Evolutionary conservation across 2,113 vertebrate genomes (phyloP).

Genomic region (Centropristis striata): DNA sequence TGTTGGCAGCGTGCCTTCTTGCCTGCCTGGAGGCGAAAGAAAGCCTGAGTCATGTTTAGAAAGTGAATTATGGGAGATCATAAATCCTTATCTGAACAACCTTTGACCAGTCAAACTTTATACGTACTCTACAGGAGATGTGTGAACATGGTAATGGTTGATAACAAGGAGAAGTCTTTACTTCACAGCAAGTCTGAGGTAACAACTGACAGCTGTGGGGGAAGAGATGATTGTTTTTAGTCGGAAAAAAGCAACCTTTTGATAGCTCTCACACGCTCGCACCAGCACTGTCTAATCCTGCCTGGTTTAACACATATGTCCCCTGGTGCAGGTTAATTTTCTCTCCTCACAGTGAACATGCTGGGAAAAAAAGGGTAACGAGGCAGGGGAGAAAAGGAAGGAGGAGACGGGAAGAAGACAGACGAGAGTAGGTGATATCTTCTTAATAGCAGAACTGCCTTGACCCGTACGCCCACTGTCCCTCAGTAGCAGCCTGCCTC

Average conservation of each 20-base stretch:
- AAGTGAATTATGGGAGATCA: slow-evolving; percentile 62
- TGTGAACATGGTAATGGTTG: slow-evolving; percentile 13
- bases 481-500: slow-evolving; percentile 23
- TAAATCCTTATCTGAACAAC: slow-evolving; percentile 70
- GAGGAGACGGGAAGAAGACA: slow-evolving; percentile 2
- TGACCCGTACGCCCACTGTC: slow-evolving; percentile 61
- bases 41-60: slow-evolving; percentile 66
- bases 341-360: slow-evolving; percentile 31
- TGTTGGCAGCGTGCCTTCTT: slow-evolving; percentile 45
- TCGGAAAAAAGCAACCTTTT: slow-evolving; percentile 35
- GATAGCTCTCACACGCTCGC: slow-evolving; percentile 13
- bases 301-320: slow-evolving; percentile 43
- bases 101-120: slow-evolving; percentile 63
- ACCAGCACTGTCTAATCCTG: slow-evolving; percentile 47
- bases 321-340: slow-evolving; percentile 66
- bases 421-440: slow-evolving; percentile 59
- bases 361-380: slow-evolving; percentile 4
- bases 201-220: slow-evolving; percentile 17
- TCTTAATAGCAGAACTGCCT: slow-evolving; percentile 59
- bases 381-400: slow-evolving; percentile 17
- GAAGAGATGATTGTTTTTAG: slow-evolving; percentile 31
- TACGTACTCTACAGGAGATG: neutral
- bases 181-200: slow-evolving; percentile 1
- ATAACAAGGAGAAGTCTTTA: slow-evolving; percentile 19
- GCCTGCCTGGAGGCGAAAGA: slow-evolving; percentile 57